A percentile compares a stretch with the other conserved stretches of the same genome.
These are phyloP conservation scores for Cygnus olor DNA, from an alignment of 2,797 vertebrate species.

Conservation along the genomic window DNA sequence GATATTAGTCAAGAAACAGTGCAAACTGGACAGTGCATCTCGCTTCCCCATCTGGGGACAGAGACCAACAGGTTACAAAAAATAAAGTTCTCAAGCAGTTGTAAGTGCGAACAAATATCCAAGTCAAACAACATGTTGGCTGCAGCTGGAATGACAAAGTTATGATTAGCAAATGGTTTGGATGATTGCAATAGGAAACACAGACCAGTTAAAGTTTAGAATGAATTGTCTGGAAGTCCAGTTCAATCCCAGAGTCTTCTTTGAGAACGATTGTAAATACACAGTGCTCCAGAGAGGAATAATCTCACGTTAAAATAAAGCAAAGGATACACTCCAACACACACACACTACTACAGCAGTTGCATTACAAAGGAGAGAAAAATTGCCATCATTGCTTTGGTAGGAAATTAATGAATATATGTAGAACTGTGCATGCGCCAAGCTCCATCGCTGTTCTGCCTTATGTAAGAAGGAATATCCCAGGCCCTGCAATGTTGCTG, in stretches of 20 bases:
- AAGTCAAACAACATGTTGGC: constrained; percentile 72
- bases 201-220: constrained; percentile 44
- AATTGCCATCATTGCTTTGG: fast-evolving
- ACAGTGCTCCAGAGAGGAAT: background rate
- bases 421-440: fast-evolving
- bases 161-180: constrained; percentile 68
- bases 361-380: background rate
- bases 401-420: fast-evolving
- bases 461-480: fast-evolving
- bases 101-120: constrained; percentile 75
- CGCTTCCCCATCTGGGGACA: constrained; percentile 69
- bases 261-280: background rate
- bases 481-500: fast-evolving
- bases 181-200: constrained; percentile 51
- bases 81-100: constrained; percentile 71
- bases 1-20: constrained; percentile 50
- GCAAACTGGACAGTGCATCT: constrained; percentile 68
- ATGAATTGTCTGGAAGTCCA: background rate
- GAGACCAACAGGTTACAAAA: constrained; percentile 74
- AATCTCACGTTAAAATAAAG: background rate
- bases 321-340: fast-evolving
- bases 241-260: background rate
- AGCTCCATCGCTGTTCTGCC: fast-evolving
- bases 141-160: constrained; percentile 74
- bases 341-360: background rate